A percentile compares a stretch with the other conserved stretches of the same genome.
These are phyloP conservation scores for Sminthurides aquaticus DNA, from an alignment of 2,888 invertebrate species.

Conservation along the genomic window DNA sequence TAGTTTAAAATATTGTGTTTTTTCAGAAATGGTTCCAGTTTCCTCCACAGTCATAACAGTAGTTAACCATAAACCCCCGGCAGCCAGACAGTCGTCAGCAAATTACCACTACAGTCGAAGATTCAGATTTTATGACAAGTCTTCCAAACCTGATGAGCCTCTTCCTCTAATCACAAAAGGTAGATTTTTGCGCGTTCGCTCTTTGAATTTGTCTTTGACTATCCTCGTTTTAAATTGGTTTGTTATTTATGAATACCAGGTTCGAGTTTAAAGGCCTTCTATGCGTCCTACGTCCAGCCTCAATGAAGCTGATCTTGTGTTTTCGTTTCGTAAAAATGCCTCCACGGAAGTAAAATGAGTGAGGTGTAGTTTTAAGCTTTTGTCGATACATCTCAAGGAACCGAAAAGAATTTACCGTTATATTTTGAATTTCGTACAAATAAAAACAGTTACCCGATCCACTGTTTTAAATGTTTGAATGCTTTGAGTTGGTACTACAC, in stretches of 20 bases:
- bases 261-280: background rate
- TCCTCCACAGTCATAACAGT: constrained; percentile 37
- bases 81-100: constrained; percentile 4
- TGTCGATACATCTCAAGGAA: too few relatives aligned
- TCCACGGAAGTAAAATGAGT: too few relatives aligned
- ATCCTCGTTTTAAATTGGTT: too few relatives aligned
- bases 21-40: constrained; percentile 33
- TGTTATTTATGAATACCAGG: background rate
- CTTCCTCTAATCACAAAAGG: constrained; percentile 37
- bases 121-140: constrained; percentile 30
- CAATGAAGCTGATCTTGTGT: background rate
- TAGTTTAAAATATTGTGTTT: too few relatives aligned
- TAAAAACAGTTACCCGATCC: too few relatives aligned
- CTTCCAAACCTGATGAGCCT: constrained; percentile 31
- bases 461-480: too few relatives aligned
- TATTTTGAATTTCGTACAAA: too few relatives aligned
- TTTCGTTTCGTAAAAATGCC: too few relatives aligned
- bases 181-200: constrained; percentile 7
- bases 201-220: background rate
- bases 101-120: constrained; percentile 13
- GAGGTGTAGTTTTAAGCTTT: too few relatives aligned
- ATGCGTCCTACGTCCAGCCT: background rate
- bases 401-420: too few relatives aligned
- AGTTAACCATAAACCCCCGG: constrained; percentile 13
- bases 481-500: too few relatives aligned